Base-by-base conservation (phyloP, 2,888 invertebrate species). In the Serripes groenlandicus region DNA sequence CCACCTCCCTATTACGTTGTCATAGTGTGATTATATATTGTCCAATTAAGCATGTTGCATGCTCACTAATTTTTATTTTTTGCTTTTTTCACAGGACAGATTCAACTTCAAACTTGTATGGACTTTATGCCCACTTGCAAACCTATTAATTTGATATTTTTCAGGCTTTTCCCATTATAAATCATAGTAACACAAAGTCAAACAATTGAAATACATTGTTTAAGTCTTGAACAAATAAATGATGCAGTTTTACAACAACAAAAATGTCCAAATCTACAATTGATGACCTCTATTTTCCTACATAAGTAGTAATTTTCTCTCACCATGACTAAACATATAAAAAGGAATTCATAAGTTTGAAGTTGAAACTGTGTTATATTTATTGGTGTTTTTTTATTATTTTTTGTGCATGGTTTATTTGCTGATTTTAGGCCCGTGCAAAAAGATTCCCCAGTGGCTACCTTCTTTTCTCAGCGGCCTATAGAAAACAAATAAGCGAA, bases 401-500 rank as follows among this genome's bases (percentile, higher is more conserved):
- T 49, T 49, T 49, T 72, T 85, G 82, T 88, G 87, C 78, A 74
- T 83, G 83, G 78, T 77, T 80, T 81, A 85, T 70, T 77, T 80
- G 77, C 77, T 88, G 70, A 82, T 90, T 87, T 84, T 89, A 88
- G 88, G 88, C 68, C 28, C 80, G 86, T 75, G 86, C 86, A 72
- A 86, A 91, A 60, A 88, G 93, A 56, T 91, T 91, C 60, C 92
- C 93, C n/a, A 99, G 99, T 81, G 99, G 99, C 11, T 99, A 99
- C 95, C 99, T 99, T 90, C 96, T 99, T 83, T 99, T 99, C 95
- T 99, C 99, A 64, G 97, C 98, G 93, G 99, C 99, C 95, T 97
- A 98, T 68, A 96, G 99, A 76, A 98, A 98, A 94, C 96, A 97
- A 77, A 97, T 99, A 88, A 72, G 73, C n/a, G 97, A 98, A 86